Percentiles rank a stretch among this genome's conserved stretches.
Evolutionary conservation across 2,113 vertebrate species (phyloP).

Genomic region (Macrotis lagotis): DNA sequence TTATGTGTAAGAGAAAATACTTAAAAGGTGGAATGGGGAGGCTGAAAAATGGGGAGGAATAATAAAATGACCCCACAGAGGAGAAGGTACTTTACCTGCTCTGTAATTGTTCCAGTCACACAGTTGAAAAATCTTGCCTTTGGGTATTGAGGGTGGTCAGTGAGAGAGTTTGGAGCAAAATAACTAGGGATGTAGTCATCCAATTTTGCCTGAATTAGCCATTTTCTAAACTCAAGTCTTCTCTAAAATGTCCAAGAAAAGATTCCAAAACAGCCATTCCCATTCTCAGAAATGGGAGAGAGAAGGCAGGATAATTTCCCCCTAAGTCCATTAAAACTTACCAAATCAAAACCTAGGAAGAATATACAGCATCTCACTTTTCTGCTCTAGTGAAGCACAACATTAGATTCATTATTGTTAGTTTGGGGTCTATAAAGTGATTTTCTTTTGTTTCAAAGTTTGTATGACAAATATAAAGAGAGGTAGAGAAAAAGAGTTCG

Average conservation of each 20-base stretch:
- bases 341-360: not conserved
- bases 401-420: not conserved
- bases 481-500: conserved; percentile 39
- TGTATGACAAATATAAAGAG: not conserved
- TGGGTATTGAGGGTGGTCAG: not conserved
- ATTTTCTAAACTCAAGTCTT: not conserved
- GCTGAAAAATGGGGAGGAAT: not conserved
- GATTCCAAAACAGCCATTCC: not conserved
- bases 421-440: not conserved
- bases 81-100: not conserved
- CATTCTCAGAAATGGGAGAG: not conserved
- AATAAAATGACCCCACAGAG: not conserved
- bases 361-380: not conserved
- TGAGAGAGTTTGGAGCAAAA: not conserved
- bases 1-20: not conserved
- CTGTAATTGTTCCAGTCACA: not conserved
- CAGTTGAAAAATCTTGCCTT: not conserved
- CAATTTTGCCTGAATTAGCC: not conserved
- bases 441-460: conserved; percentile 19
- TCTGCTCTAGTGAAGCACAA: not conserved
- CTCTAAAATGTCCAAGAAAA: not conserved
- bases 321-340: not conserved
- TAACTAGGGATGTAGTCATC: not conserved
- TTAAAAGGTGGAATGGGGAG: not conserved
- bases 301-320: not conserved